Base-by-base conservation (phyloP, 2,888 invertebrate species). In the Penaeus monodon region DNA sequence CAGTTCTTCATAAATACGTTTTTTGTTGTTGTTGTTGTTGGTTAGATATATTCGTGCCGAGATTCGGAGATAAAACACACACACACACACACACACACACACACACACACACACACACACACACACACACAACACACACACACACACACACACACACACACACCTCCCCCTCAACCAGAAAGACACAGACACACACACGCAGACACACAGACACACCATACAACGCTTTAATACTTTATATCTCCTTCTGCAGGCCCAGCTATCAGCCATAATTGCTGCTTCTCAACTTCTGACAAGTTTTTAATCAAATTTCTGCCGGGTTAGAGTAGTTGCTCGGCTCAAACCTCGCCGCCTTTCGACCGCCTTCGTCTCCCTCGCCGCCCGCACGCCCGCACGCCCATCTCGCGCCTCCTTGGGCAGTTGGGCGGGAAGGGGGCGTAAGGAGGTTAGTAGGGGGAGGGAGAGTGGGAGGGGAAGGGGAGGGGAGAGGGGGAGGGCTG, bases 271-370 rank as follows among this genome's bases (percentile, higher is more conserved):
- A 66, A 81, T 66, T 68, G 81, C 44, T n/a, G 66, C 64, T 68
- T 44, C 44, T 24, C 38, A 81, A 81, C 20, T 81, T 81, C 24
- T 49, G n/a, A 49, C 24, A 81, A 68, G 66, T 66, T 68, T n/a
- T 33, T 81, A 68, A 81, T 66, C 68, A 33, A 81, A 81, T 81
- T 64, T 81, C 81, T n/a, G n/a, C n/a, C 49, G 81, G 65, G 81
- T 81, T 65, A 66, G 81, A 66, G 81, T 81, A 49, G 63, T 57
- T 44, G 38, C 14, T 24, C 17, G 38, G 38, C 27, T 29, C 80
- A 68, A 81, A 70, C 68, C 57, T 81, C 70, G 57, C 20, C 81
- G 49, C 6, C 29, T n/a, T 2, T 22, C 14, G 14, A 24, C n/a
- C 27, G 24, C 80, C 81, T 57, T 73, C 68, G 49, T 57, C 63